phyloP scores from a whole-genome alignment of 2,888 invertebrate species.

The Odontocerum albicorne region DNA sequence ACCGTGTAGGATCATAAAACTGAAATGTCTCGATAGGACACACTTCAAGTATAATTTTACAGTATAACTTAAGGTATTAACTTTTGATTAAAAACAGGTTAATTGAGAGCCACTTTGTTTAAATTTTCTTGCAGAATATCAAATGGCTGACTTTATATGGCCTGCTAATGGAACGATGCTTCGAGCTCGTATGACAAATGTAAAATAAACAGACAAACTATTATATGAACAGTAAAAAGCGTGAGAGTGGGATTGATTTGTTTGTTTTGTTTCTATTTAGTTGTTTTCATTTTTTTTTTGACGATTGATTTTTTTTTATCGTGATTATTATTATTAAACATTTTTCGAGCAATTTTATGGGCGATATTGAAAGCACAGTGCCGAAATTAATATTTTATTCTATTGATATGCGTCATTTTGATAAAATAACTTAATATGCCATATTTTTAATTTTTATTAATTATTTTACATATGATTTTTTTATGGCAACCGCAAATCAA shows the following conservation, averaged over 20 bases:
- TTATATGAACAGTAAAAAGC: constrained; percentile 54
- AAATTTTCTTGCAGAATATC: constrained; percentile 36
- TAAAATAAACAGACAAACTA: constrained; percentile 51
- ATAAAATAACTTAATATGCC: background rate
- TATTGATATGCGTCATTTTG: constrained; percentile 1
- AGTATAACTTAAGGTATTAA: too few relatives aligned
- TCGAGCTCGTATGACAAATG: constrained; percentile 37
- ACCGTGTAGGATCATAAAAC: too few relatives aligned
- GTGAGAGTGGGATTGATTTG: constrained; percentile 62
- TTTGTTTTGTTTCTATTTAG: constrained; percentile 35
- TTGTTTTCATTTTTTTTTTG: constrained; percentile 44
- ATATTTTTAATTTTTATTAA: background rate
- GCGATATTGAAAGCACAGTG: constrained; percentile 26
- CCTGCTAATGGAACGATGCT: constrained; percentile 36
- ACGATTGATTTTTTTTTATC: constrained; percentile 35
- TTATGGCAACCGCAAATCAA: background rate
- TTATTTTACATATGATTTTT: background rate
- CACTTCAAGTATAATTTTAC: too few relatives aligned
- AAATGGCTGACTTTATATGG: constrained; percentile 36
- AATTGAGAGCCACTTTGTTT: constrained; percentile 35
- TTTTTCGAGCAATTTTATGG: constrained; percentile 30
- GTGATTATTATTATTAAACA: constrained; percentile 29
- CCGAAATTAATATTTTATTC: constrained; percentile 5
- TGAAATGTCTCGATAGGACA: too few relatives aligned
- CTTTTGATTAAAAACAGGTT: constrained; percentile 2